Percentiles rank a stretch among this genome's conserved stretches.
Evolutionary conservation across 1,140 invertebrate species (phyloP).

Genomic region (Drosophila orosa): DNA sequence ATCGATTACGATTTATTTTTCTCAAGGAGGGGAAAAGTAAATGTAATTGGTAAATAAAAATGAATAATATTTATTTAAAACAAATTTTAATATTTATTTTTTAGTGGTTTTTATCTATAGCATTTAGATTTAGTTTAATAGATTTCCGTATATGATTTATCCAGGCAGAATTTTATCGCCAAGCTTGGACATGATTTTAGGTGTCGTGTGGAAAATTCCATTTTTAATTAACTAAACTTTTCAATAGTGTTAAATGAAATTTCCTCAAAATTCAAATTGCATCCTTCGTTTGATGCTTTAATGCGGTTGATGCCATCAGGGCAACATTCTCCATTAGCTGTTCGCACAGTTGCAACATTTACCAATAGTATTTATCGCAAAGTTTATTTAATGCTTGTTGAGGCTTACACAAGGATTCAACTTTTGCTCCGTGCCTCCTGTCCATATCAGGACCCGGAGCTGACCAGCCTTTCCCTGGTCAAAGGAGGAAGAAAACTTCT

Average conservation of each 20-base stretch:
- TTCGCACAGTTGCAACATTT: not conserved
- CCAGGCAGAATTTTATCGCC: not conserved
- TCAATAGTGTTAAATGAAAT: not conserved
- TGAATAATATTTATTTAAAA: not conserved
- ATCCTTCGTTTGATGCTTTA: slow-evolving; percentile 2
- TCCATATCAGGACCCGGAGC: not conserved
- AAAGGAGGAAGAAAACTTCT: slow-evolving; percentile 35
- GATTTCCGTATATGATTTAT: not conserved
- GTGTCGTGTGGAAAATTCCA: not conserved
- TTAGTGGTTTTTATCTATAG: not conserved
- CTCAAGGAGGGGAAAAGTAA: not conserved
- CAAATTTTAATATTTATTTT: not conserved
- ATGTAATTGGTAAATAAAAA: not conserved
- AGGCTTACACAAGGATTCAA: slow-evolving; percentile 45
- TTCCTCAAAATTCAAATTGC: not conserved
- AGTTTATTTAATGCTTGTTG: slow-evolving; percentile 35
- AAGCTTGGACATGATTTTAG: not conserved
- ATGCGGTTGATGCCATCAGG: not conserved
- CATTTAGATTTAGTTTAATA: not conserved
- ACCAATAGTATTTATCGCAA: slow-evolving; percentile 27
- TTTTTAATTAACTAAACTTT: slow-evolving; percentile 1
- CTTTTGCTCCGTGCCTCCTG: slow-evolving; percentile 5
- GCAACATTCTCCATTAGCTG: not conserved
- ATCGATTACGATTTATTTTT: slow-evolving; percentile 37
- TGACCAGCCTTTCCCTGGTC: slow-evolving; percentile 26